Percentiles rank a stretch among this genome's conserved stretches.
These are phyloP conservation scores for Pocillopora damicornis DNA, from an alignment of 64 coral and sea anemone species.

Conservation along the genomic window DNA sequence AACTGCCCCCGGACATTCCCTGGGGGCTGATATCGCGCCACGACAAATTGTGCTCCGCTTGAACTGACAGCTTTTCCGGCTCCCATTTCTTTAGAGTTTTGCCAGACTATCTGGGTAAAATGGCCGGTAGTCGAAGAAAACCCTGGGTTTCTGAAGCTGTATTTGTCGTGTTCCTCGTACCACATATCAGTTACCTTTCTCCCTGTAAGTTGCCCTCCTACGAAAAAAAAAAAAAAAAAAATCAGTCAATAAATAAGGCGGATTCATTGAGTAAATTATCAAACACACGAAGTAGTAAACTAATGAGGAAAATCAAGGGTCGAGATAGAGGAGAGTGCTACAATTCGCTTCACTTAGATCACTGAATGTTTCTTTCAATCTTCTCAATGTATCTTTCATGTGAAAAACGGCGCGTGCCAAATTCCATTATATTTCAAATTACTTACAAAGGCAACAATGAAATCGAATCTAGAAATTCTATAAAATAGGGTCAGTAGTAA, in stretches of 20 bases:
- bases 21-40: slow-evolving; percentile 83
- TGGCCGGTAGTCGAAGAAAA: slow-evolving; percentile 75
- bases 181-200: slow-evolving; percentile 85
- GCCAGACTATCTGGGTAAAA: slow-evolving; percentile 90
- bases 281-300: no score
- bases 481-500: no score
- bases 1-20: slow-evolving; percentile 85
- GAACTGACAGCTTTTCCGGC: slow-evolving; percentile 82
- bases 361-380: no score
- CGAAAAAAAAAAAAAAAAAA: neutral
- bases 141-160: slow-evolving; percentile 66
- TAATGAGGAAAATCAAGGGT: no score
- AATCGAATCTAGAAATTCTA: no score
- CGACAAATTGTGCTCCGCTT: slow-evolving; percentile 85
- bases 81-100: slow-evolving; percentile 78
- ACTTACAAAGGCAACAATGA: no score
- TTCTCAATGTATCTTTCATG: no score
- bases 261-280: no score
- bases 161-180: slow-evolving; percentile 91
- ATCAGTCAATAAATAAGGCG: neutral
- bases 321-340: no score
- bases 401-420: no score
- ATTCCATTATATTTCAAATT: no score
- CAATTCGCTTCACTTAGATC: no score
- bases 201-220: slow-evolving; percentile 77